Evolutionary conservation across 2,797 vertebrate genomes (phyloP).

Genomic region (Anniella stebbinsi): DNA sequence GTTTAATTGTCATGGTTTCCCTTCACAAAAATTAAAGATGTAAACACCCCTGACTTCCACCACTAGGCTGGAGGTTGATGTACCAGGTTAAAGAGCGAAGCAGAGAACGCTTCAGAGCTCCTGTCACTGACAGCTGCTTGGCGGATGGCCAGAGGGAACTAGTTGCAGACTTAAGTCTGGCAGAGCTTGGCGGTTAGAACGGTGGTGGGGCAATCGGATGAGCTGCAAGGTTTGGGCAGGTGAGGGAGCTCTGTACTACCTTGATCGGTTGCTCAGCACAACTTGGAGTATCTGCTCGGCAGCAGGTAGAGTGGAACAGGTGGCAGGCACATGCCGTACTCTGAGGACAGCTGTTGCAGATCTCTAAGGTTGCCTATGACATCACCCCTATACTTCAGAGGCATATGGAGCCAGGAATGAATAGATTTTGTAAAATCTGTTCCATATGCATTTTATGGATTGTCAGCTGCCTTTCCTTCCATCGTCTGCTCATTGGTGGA

Average conservation of each 20-base stretch:
- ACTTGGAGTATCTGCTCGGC: background rate
- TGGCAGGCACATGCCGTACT: background rate
- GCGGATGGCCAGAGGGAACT: background rate
- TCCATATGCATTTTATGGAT: no score
- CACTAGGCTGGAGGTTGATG: background rate
- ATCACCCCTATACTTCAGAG: background rate
- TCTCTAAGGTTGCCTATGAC: background rate
- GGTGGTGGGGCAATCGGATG: background rate
- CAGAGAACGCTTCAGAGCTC: background rate
- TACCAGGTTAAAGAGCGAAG: background rate
- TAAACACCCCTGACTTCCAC: no score
- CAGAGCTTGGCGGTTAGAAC: background rate
- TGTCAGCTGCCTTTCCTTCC: no score
- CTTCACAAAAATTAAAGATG: background rate
- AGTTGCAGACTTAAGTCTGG: no score
- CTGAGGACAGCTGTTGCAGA: background rate
- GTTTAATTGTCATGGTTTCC: background rate
- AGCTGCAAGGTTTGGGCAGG: background rate
- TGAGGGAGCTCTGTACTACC: no score
- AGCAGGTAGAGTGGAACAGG: background rate
- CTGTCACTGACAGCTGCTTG: background rate
- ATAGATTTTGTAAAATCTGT: no score
- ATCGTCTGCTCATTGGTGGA: no score
- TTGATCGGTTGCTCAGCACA: background rate
- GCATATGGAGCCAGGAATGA: background rate